Evolutionary conservation across 2,797 vertebrate genomes (phyloP).

Genomic region (Enteromius argenteus): DNA sequence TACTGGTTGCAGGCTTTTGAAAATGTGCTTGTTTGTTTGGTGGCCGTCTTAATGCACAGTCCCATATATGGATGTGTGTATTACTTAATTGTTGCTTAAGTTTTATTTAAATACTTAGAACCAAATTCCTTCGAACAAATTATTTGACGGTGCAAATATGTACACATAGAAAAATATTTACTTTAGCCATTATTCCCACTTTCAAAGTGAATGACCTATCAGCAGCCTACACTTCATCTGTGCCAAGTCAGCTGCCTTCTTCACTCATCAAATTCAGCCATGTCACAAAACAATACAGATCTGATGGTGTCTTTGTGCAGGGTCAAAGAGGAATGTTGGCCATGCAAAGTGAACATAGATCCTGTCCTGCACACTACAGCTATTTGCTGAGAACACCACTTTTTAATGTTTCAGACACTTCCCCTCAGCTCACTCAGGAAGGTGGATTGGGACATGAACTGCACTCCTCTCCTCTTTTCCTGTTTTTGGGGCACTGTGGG

Average conservation of each 20-base stretch:
- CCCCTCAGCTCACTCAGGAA: constrained; percentile 88
- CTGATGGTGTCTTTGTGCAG: constrained; percentile 15
- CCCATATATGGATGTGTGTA: not conserved
- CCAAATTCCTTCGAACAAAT: not conserved
- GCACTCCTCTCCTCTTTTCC: constrained; percentile 78
- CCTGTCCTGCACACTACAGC: constrained; percentile 67
- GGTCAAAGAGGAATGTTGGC: constrained; percentile 41
- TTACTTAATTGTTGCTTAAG: not conserved
- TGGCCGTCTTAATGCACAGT: not conserved
- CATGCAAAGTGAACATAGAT: constrained; percentile 51
- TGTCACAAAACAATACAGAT: constrained; percentile 46
- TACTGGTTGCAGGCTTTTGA: not conserved
- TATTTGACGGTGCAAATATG: not conserved
- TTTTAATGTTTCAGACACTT: constrained; percentile 76
- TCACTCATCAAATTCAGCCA: constrained; percentile 34
- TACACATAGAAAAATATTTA: not conserved
- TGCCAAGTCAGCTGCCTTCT: constrained; percentile 68
- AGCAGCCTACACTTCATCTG: constrained; percentile 59
- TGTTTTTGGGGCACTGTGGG: constrained; percentile 68
- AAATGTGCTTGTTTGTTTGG: not conserved
- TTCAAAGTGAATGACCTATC: constrained; percentile 26
- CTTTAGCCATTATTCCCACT: not conserved
- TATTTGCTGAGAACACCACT: constrained; percentile 79
- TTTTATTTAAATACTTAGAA: not conserved
- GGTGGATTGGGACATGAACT: constrained; percentile 81